phyloP scores from a whole-genome alignment of 2,113 vertebrate species.

The Ammodramus savannarum region DNA sequence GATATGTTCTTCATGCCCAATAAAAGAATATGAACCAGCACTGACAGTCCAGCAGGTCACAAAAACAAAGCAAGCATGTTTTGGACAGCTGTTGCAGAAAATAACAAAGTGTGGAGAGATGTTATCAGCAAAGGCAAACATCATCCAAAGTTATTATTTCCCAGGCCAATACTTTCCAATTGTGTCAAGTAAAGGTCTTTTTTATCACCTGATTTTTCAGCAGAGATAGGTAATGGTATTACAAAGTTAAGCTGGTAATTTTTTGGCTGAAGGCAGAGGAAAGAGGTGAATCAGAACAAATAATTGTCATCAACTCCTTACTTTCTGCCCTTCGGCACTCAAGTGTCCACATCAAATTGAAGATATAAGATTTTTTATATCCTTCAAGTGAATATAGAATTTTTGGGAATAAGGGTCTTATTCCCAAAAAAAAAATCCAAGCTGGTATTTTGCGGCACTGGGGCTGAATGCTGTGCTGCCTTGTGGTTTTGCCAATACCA shows the following conservation, averaged over 20 bases:
- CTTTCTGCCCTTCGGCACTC: background rate
- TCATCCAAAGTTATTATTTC: background rate
- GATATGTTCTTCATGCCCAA: slow-evolving; percentile 23
- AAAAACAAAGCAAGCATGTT: slow-evolving; percentile 6
- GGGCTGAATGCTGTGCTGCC: background rate
- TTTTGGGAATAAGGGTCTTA: background rate
- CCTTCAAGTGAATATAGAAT: background rate
- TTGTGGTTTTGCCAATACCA: background rate
- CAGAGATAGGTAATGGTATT: background rate
- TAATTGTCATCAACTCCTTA: background rate
- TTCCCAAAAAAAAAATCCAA: too few species aligned
- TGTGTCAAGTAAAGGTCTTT: background rate
- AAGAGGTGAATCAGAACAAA: background rate
- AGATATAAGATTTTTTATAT: background rate
- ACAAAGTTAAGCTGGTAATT: background rate
- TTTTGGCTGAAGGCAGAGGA: background rate
- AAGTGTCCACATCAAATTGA: background rate
- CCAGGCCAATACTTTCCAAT: background rate
- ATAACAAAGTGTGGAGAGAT: background rate
- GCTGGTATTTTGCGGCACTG: background rate
- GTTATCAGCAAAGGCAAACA: slow-evolving; percentile 29
- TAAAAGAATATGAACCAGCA: background rate
- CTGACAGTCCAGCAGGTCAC: slow-evolving; percentile 11
- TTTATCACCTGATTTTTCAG: background rate
- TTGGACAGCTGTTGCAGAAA: slow-evolving; percentile 35